Evolutionary conservation across 1,140 invertebrate species (phyloP), one percentile per base, ranked within the genome.

Genomic region (Zaprionus lachaisei): DNA sequence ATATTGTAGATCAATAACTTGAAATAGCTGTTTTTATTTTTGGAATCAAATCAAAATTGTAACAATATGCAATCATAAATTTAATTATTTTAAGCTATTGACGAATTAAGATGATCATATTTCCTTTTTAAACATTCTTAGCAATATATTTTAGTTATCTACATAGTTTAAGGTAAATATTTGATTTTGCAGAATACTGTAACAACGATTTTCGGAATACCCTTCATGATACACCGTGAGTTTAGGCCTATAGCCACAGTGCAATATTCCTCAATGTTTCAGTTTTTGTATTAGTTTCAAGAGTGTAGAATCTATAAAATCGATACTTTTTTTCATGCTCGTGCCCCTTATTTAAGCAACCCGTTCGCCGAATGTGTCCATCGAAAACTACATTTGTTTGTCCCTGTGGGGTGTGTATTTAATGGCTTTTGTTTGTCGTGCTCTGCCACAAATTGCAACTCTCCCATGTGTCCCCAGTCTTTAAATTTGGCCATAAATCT

Each of bases 401-500:
- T 22, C 47, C 41, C 47, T 51, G 61, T 14, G 61, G 61, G 61
- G 61, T 55, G 37, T 49, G 24, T 62, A 55, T 70, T 44, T 34
- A 17, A 56, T 37, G n/a, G 22, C 11, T 49, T 71, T 71, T 71
- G 20, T 68, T 55, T 67, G 72, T 55, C 66, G 41, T 37, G 57
- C 24, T 34, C 17, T 28, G 56, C 24, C 69, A 49, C 62, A 72
- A 72, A 72, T 72, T 72, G 74, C 74, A 37, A 69, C 44, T 41
- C 56, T 69, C 84, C 79, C 74, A 84, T 83, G 83, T 89, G 74
- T 47, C 28, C 34, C 6, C 4, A 31, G 37, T 60, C 64, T 66
- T 67, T 22, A 55, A 66, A 72, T 44, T 81, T 47, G 78, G 74
- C 69, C 82, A 90, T 90, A 89, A 89, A 90, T 90, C 79, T 84